phyloP scores from a whole-genome alignment of 2,797 vertebrate species.

The Sebastes diploproa region DNA sequence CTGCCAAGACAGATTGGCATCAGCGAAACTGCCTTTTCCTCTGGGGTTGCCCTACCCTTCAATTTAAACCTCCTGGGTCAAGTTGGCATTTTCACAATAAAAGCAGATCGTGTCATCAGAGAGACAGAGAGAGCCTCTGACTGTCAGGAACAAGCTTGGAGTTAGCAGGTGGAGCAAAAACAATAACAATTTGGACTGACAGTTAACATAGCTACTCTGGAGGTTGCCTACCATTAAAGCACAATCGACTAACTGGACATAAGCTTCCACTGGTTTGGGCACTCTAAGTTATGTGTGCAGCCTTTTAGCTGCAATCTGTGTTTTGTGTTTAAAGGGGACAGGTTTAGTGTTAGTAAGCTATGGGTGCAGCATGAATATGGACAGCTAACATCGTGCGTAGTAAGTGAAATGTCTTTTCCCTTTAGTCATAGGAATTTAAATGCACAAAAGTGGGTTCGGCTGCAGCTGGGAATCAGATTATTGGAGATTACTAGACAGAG shows the following conservation, averaged over 20 bases:
- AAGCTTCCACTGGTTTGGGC: neutral
- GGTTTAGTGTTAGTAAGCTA: neutral
- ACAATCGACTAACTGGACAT: neutral
- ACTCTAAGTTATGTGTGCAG: neutral
- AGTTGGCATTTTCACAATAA: conserved; percentile 41
- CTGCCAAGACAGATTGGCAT: conserved; percentile 5
- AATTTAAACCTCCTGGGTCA: conserved; percentile 23
- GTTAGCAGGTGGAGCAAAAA: conserved; percentile 15
- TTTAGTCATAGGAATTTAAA: neutral
- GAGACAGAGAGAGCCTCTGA: neutral
- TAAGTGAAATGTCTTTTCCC: neutral
- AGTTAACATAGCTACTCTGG: conserved; percentile 4
- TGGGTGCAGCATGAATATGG: neutral
- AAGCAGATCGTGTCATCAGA: neutral
- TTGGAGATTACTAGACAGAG: neutral
- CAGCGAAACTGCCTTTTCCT: neutral
- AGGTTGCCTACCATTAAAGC: neutral
- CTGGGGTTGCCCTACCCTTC: neutral
- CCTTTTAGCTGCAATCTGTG: neutral
- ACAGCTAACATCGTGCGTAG: neutral
- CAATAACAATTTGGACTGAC: conserved; percentile 9
- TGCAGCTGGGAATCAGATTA: neutral
- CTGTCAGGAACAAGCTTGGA: conserved; percentile 21
- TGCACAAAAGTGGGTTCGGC: neutral
- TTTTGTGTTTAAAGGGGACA: neutral